Evolutionary conservation across 2,113 vertebrate genomes (phyloP).

Genomic region (Hippopotamus amphibius): DNA sequence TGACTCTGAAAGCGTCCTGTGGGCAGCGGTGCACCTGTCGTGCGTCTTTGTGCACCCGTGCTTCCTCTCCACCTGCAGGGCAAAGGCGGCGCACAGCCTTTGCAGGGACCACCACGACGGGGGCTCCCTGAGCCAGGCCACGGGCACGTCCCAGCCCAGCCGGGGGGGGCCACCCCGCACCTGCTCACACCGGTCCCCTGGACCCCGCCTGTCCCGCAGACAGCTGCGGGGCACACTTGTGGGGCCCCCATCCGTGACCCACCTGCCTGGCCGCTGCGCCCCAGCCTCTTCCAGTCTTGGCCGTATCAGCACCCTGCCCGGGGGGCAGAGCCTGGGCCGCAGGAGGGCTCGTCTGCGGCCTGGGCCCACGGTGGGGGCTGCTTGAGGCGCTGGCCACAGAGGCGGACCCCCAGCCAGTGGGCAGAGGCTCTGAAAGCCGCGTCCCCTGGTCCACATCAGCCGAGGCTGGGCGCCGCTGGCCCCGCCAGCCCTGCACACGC

Average conservation of each 20-base stretch:
- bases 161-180: too few relatives aligned
- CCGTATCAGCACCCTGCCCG: background rate
- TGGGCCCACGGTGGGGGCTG: fast-evolving
- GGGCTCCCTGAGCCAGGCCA: background rate
- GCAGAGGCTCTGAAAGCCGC: background rate
- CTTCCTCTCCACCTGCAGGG: background rate
- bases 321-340: background rate
- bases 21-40: background rate
- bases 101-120: fast-evolving
- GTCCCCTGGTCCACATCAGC: background rate
- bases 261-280: background rate
- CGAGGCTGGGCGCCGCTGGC: fast-evolving
- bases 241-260: fast-evolving
- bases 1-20: background rate
- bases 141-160: background rate
- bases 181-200: background rate
- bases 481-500: background rate
- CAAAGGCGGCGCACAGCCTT: background rate
- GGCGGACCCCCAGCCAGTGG: background rate
- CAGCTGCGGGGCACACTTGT: fast-evolving
- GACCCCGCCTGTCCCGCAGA: background rate
- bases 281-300: background rate
- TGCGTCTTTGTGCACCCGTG: background rate
- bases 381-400: background rate
- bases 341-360: background rate